These are phyloP conservation scores for Eospalax fontanierii DNA, from an alignment of 2,797 vertebrate species.

Conservation along the genomic window DNA sequence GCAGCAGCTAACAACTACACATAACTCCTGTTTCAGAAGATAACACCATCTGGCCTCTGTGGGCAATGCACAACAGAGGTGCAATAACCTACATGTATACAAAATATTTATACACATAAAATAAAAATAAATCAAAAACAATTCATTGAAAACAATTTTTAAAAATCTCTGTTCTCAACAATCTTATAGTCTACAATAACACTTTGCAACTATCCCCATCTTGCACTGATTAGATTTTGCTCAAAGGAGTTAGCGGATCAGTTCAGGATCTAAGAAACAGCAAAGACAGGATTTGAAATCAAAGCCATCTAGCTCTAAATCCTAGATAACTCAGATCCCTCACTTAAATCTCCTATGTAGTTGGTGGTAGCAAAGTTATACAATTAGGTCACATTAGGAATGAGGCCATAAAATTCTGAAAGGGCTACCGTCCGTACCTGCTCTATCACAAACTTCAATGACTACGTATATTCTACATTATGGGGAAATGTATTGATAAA, in stretches of 20 bases:
- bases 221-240: background rate
- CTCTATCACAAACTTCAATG: slow-evolving; percentile 33
- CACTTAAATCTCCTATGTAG: background rate
- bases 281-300: background rate
- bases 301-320: slow-evolving; percentile 2
- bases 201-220: background rate
- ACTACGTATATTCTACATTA: background rate
- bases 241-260: slow-evolving; percentile 10
- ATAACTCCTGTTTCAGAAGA: too few species aligned
- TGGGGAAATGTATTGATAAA: background rate
- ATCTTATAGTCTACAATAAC: background rate
- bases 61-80: too few species aligned
- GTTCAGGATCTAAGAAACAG: background rate
- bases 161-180: slow-evolving; percentile 43
- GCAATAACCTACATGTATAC: too few species aligned
- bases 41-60: too few species aligned
- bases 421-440: background rate
- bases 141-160: background rate
- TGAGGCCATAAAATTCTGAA: background rate
- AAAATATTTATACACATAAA: too few species aligned
- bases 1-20: too few species aligned
- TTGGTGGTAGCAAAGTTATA: background rate
- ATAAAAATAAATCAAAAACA: too few species aligned
- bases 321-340: background rate
- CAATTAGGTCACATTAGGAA: slow-evolving; percentile 28